These are phyloP conservation scores for Epinephelus malabaricus DNA, from an alignment of 2,797 vertebrate genomes.

Conservation along the genomic window DNA sequence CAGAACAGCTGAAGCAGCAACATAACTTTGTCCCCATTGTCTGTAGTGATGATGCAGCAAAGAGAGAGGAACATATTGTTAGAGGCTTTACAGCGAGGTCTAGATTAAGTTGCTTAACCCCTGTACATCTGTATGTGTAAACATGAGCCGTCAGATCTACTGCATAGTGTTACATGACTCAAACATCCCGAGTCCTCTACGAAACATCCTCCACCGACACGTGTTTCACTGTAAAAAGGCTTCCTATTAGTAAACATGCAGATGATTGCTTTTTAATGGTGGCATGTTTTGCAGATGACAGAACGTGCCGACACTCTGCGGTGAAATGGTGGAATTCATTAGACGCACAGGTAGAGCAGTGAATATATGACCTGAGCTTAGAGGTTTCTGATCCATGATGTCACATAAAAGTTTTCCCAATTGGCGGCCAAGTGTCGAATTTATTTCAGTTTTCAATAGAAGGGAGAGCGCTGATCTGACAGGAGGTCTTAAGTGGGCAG, in stretches of 20 bases:
- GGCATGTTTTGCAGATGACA: neutral
- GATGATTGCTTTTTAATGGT: slow-evolving; percentile 10
- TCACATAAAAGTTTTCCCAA: neutral
- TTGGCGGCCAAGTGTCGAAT: neutral
- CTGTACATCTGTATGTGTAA: neutral
- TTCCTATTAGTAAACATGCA: slow-evolving; percentile 3
- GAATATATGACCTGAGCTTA: neutral
- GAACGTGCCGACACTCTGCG: neutral
- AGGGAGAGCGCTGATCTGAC: too few relatives aligned
- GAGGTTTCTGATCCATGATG: neutral
- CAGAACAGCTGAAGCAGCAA: slow-evolving; percentile 35
- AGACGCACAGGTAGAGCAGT: neutral
- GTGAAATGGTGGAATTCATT: neutral
- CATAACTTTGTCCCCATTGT: slow-evolving; percentile 22
- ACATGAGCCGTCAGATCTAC: neutral
- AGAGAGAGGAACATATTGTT: slow-evolving; percentile 18
- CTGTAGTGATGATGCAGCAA: slow-evolving; percentile 28
- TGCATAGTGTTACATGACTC: neutral
- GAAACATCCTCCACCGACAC: neutral
- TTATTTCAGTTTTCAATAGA: too few relatives aligned
- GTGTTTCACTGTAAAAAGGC: neutral
- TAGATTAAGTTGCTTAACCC: slow-evolving; percentile 25
- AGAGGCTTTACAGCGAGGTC: slow-evolving; percentile 1
- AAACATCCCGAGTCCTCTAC: neutral
- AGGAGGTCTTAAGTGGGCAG: too few relatives aligned